Conservation (phyloP, 2,797 vertebrate genomes). For the Aselliscus stoliczkanus region DNA sequence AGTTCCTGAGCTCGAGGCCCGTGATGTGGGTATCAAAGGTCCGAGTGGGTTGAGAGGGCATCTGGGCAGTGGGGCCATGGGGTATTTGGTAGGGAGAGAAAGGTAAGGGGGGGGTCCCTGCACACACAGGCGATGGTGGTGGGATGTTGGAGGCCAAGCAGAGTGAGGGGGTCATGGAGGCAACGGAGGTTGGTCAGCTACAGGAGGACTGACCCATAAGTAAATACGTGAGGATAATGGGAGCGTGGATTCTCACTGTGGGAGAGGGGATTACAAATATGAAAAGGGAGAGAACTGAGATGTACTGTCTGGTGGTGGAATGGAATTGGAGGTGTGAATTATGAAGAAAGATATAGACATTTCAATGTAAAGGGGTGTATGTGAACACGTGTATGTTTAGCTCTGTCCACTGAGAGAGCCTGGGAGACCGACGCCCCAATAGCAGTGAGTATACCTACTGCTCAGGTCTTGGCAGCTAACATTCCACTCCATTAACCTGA, state of each 20-base stretch:
- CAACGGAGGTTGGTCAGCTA: fast-evolving
- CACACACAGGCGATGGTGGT: fast-evolving
- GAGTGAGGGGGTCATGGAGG: background rate
- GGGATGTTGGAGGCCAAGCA: background rate
- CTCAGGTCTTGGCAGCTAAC: background rate
- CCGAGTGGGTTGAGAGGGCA: background rate
- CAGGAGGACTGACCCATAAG: background rate
- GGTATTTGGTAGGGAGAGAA: background rate
- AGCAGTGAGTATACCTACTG: no score
- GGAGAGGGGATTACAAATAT: background rate
- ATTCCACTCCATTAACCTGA: fast-evolving
- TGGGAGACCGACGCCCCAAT: fast-evolving
- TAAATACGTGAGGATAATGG: background rate
- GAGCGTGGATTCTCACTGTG: background rate
- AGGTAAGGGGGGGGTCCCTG: no score
- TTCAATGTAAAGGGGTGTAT: fast-evolving
- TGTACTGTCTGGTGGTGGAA: fast-evolving
- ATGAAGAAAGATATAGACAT: background rate
- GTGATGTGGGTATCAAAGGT: fast-evolving
- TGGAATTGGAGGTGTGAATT: background rate
- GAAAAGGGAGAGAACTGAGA: background rate
- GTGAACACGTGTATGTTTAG: background rate
- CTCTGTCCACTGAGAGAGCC: background rate
- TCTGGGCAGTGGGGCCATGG: fast-evolving
- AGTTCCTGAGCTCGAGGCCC: fast-evolving